Base-by-base conservation (phyloP, 2,888 invertebrate species). In the Falcaria lacertinaria region DNA sequence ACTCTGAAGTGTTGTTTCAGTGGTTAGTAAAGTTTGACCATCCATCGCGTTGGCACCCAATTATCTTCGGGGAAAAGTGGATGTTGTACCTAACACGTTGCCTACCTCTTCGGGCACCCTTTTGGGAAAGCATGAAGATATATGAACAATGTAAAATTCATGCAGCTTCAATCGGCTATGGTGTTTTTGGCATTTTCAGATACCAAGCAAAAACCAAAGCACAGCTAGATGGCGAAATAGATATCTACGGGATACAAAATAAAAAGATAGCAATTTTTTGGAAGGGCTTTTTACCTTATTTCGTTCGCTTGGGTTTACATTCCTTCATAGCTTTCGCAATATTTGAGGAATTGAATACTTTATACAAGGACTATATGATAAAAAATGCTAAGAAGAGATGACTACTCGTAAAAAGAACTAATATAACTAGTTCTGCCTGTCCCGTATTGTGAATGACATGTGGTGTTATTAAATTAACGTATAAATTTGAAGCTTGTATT, bases 271-370 rank as follows among this genome's bases (percentile, higher is more conserved):
- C 96, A 57, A 94, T 96, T 11, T 84, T 99, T 15, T 99, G 98
- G 98, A 97, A 97, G 86, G 98, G 98, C 15, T 98, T 98, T 81
- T 93, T 96, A 0, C 98, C 98, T 0, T 99, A 99, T 80, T 99
- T 95, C 76, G 93, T 95, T 52, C 92, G 98, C 42, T 83, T 98
- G 47, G 97, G 97, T 14, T 96, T 98, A 2, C 98, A 99, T 76
- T 98, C 98, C 0, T 96, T 98, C 3, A 83, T 98, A 7, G 97
- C 97, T 0, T 98, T 98, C 74, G 95, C 98, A 47, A 93, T 97
- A 82, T 85, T 99, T 54, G 98, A 98, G 74, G 94, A 97, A 87
- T 87, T 97, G 87, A 96, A 95, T 62, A 82, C 88, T 11, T 69
- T 88, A 8, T 97, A 96, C 34, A 22, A 15, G 15, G n/a, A 1